Base-by-base conservation (phyloP, 1,140 invertebrate genomes). In the Dufourea novaeangliae region DNA sequence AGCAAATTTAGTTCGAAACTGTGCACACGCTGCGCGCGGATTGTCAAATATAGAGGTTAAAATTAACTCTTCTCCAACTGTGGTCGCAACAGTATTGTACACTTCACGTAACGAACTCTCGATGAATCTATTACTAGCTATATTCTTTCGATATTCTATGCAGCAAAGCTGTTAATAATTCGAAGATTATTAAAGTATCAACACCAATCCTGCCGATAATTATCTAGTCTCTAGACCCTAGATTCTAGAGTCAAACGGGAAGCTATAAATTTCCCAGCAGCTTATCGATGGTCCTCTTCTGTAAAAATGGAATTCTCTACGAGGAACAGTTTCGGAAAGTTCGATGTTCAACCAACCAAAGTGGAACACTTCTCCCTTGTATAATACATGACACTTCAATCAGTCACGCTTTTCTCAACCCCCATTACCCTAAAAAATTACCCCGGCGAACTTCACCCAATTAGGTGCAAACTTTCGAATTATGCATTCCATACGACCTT, bases 1-100 rank as follows among this genome's bases (percentile, higher is more conserved):
- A 50, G 46, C 46, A 50, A 50, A 50, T 50, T 50, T 50, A 50
- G 46, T 50, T 50, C 46, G 46, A 50, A 50, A 50, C 46, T 50
- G 46, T 17, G 46, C n/a, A 50, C n/a, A 50, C 46, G n/a, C 20
- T n/a, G 46, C 46, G 20, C 8, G 46, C 46, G 20, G 46, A 50
- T 50, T 50, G 46, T n/a, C 46, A n/a, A n/a, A n/a, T n/a, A 50
- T n/a, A 50, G 46, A n/a, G 46, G 46, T 0, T 50, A n/a, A 50
- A 50, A 50, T 50, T 50, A 50, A 50, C 46, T 50, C 46, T 50
- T 50, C 46, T 17, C 20, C 20, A 5, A 7, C 46, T 6, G 20
- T 5, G 20, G 6, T 17, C 8, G 46, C 6, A n/a, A n/a, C 46
- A n/a, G n/a, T 50, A 50, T 50, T 50, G 46, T 50, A 8, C 20